phyloP scores from a whole-genome alignment of 2,113 vertebrate species.

The Anhinga anhinga region DNA sequence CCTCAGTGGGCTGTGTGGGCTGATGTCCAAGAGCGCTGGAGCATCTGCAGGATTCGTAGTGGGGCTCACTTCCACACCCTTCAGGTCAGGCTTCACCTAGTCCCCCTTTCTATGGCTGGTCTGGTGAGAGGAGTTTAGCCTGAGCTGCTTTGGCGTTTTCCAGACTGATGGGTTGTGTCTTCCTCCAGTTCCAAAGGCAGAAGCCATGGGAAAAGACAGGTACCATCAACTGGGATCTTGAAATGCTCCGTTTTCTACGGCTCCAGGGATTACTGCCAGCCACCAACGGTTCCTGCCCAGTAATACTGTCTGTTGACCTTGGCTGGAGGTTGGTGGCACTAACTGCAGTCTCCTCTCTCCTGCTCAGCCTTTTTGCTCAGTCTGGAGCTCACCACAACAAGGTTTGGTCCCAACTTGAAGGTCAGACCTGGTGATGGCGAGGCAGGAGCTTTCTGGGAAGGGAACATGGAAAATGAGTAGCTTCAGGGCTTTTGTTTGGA shows the following conservation, averaged over 20 bases:
- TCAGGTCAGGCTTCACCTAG: neutral
- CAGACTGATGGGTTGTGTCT: neutral
- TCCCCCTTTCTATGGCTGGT: neutral
- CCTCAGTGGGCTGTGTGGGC: rapidly evolving
- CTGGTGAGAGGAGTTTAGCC: neutral
- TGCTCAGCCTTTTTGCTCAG: neutral
- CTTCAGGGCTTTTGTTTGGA: neutral
- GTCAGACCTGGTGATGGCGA: neutral
- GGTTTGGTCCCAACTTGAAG: neutral
- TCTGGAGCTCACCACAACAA: neutral
- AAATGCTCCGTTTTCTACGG: neutral
- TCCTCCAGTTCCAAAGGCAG: neutral
- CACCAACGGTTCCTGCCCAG: neutral
- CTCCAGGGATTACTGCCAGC: neutral
- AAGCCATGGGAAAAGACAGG: neutral
- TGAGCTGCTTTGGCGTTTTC: neutral
- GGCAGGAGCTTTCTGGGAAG: neutral
- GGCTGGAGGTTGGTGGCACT: neutral
- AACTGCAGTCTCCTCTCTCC: neutral
- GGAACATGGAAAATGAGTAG: neutral
- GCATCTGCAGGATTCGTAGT: neutral
- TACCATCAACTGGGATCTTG: neutral
- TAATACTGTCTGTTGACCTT: neutral
- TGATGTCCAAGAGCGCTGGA: neutral
- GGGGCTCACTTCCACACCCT: neutral